These are phyloP conservation scores for Aptenodytes forsteri DNA, from an alignment of 2,113 vertebrate genomes.

Conservation along the genomic window DNA sequence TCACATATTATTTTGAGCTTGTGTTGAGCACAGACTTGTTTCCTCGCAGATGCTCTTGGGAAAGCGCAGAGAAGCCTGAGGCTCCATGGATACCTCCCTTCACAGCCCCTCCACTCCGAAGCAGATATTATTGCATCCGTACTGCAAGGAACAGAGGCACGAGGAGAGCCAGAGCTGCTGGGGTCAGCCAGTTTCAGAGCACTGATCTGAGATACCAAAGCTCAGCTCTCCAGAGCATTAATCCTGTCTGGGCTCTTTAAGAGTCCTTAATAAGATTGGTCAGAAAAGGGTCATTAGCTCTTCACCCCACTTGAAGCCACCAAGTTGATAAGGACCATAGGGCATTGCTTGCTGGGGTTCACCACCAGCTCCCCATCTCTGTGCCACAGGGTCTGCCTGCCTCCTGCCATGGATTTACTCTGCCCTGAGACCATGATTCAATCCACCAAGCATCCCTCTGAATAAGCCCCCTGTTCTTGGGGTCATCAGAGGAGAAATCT, in stretches of 20 bases:
- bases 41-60: not conserved
- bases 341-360: not conserved
- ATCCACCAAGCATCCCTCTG: not conserved
- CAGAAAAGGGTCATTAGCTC: not conserved
- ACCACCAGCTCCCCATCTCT: not conserved
- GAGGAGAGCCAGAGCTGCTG: not conserved
- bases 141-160: not conserved
- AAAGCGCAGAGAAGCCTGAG: not conserved
- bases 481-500: slow-evolving; percentile 3
- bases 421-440: not conserved
- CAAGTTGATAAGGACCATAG: not conserved
- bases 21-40: slow-evolving; percentile 14
- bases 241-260: not conserved
- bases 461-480: not conserved
- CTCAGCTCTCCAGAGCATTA: not conserved
- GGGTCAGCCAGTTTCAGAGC: not conserved
- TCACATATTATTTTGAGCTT: not conserved
- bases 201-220: not conserved
- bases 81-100: not conserved
- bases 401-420: not conserved
- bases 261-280: not conserved
- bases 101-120: not conserved
- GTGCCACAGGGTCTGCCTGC: not conserved
- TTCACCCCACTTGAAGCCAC: not conserved
- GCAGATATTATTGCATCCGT: not conserved